phyloP scores from a whole-genome alignment of 1,140 invertebrate species.

The Arctopsyche grandis region DNA sequence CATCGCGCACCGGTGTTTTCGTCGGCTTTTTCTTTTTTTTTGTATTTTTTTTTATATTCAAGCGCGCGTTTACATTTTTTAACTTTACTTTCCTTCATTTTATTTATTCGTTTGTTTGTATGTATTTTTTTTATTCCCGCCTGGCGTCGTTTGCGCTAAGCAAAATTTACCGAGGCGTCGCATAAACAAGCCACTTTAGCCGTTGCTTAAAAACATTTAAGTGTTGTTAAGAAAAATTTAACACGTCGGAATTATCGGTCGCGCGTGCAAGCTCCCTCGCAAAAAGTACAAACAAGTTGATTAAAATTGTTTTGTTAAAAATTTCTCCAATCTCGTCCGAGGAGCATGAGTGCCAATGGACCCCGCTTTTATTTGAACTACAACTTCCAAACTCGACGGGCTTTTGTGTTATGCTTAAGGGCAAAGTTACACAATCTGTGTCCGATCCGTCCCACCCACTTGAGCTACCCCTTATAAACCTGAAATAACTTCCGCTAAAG shows the following conservation, averaged over 20 bases:
- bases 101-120: constrained; percentile 2
- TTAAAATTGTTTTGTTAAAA: no score
- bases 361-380: no score
- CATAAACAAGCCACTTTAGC: not conserved
- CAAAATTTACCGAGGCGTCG: not conserved
- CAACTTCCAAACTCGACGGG: no score
- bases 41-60: constrained; percentile 3
- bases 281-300: no score
- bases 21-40: not conserved
- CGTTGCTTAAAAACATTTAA: constrained; percentile 8
- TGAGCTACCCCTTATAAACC: no score
- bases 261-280: no score
- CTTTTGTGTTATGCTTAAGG: no score
- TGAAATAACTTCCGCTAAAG: no score
- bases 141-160: not conserved
- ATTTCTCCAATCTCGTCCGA: no score
- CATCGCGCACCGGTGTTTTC: constrained; percentile 15
- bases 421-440: no score
- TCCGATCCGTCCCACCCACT: no score
- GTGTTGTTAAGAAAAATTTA: constrained; percentile 1
- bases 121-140: not conserved
- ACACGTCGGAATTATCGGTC: not conserved
- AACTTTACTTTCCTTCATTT: not conserved
- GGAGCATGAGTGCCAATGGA: no score
- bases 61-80: not conserved